Base-by-base conservation (phyloP, 2,797 vertebrate species). In the Premnoplex brunnescens region DNA sequence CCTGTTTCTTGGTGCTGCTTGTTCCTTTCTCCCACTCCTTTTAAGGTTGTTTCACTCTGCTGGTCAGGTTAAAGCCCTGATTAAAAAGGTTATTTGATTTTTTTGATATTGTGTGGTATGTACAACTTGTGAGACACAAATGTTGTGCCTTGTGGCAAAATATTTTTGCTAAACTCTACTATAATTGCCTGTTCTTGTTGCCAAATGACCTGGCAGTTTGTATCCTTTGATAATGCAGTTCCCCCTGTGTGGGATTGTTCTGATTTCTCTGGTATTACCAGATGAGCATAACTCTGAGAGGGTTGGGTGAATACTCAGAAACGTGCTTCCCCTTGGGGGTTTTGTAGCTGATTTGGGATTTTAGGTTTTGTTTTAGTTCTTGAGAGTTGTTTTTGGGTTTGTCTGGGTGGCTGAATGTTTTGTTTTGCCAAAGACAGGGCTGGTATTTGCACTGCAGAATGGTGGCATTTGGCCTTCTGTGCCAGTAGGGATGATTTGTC, bases 251-350 rank as follows among this genome's bases (percentile, higher is more conserved):
- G 63, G 51, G 37, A 95, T 67, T 34, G 24, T 44, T 64, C 59
- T n/a, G 30, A 36, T 58, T 75, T 51, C 66, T 63, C 14, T 84
- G 83, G 59, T 22, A 2, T 30, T 49, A 30, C 20, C 15, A 37
- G 51, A 60, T 52, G 48, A 86, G 32, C 0, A 0, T 26, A 24
- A 22, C 64, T 89, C 48, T 24, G 59, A 71, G 37, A 0, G 0
- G 0, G 7, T 5, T 82, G 32, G 54, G 20, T 48, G 14, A 44
- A 37, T 28, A 17, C 41, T 39, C 32, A 48, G 39, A 67, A 26
- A 34, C 0, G 0, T 44, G 41, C 39, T 67, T 82, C 81, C 41
- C 39, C 16, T 67, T 0, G 0, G 60, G 56, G 56, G 44, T 32
- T 44, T 54, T 20, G 19, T 54, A 54, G 18, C 52, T 54, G 52